Evolutionary conservation across 2,888 invertebrate species (phyloP), one percentile per base, ranked within the genome.

Genomic region (Luperina testacea): DNA sequence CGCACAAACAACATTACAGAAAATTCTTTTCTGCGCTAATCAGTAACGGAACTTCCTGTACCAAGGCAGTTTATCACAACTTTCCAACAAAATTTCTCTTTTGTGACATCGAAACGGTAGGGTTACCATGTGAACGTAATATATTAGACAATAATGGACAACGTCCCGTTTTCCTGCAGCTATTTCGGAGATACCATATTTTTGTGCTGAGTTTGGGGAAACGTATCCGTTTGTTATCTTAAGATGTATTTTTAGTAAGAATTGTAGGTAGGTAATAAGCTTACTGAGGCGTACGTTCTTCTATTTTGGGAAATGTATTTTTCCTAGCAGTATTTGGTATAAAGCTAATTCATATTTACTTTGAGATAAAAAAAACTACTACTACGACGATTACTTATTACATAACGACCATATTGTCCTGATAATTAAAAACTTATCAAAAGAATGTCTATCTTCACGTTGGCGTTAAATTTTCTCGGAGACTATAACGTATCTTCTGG

Each of bases 31-130:
- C 90, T 89, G 89, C 85, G 91, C 93, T 94, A 94, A 95, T 95
- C 95, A 94, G 94, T 89, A 90, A 81, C 89, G 92, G 91, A 94
- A 94, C 87, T 93, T 92, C 91, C 92, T 87, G 88, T 81, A 89
- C 89, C 76, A 83, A 77, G 90, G 92, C 92, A 92, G 92, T 94
- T 93, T 94, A 93, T 95, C 94, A 95, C 91, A 92, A 93, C 90
- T 93, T 93, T 84, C 88, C 90, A 84, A 87, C 85, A 83, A 90
- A 91, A 90, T 92, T 90, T 91, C 90, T 91, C 90, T 90, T 92
- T 90, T 91, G 92, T 92, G 92, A 92, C 93, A 93, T 88, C 85
- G 80, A 79, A 74, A 70, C 75, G 75, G 84, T 90, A 90, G 86
- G 89, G 91, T 91, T 85, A 84, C 90, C 84, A 88, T 77, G 78